phyloP scores from a whole-genome alignment of 2,113 vertebrate species.

The Chiloscyllium plagiosum region DNA sequence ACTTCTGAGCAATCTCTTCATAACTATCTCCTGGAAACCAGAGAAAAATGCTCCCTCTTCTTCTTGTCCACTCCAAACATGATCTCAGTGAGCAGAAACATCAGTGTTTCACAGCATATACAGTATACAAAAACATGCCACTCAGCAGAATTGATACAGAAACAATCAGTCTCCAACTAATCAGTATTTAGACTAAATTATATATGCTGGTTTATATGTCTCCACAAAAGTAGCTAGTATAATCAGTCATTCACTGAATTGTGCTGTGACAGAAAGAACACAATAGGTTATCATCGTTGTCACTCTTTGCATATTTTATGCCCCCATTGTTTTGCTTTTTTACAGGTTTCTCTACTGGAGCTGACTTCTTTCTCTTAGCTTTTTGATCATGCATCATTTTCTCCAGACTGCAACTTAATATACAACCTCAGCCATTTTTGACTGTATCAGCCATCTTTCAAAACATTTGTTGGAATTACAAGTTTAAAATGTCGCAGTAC shows the following conservation, averaged over 20 bases:
- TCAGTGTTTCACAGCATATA: too few species aligned
- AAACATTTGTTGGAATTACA: too few species aligned
- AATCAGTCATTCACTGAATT: not conserved
- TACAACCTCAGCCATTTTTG: too few species aligned
- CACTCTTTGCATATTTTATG: constrained; percentile 67
- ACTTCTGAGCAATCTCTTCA: not conserved
- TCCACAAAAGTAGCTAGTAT: not conserved
- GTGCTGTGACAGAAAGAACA: not conserved
- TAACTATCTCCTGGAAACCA: not conserved
- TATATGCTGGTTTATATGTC: not conserved
- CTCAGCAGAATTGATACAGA: not conserved
- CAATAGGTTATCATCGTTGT: constrained; percentile 85
- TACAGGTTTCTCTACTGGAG: constrained; percentile 69
- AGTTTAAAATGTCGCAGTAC: too few species aligned
- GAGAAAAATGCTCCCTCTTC: not conserved
- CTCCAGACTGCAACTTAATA: too few species aligned
- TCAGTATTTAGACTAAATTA: not conserved
- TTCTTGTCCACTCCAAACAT: too few species aligned
- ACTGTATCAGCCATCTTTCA: too few species aligned
- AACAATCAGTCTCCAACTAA: not conserved
- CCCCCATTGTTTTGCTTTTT: constrained; percentile 87
- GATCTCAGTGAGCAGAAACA: too few species aligned
- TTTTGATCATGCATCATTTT: constrained; percentile 41
- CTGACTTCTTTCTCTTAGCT: constrained; percentile 84
- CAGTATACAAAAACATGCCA: not conserved